Evolutionary conservation across 2,888 invertebrate species (phyloP).

Genomic region (Dioctria rufipes): DNA sequence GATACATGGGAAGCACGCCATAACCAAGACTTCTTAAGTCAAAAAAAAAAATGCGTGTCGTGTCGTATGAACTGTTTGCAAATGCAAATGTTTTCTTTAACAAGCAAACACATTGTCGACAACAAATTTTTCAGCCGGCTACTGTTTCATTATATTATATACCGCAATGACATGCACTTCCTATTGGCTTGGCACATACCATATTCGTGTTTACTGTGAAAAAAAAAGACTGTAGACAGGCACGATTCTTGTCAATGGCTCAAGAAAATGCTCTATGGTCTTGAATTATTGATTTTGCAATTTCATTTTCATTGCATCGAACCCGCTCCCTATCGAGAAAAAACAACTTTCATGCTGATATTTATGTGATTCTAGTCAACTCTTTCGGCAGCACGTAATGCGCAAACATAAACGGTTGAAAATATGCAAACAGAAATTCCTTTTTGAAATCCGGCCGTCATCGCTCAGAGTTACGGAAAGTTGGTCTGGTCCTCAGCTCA

Average conservation of each 20-base stretch:
- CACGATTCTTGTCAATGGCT: conserved; percentile 26
- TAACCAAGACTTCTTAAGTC: background rate
- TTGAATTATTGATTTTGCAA: conserved; percentile 52
- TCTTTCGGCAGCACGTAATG: conserved; percentile 22
- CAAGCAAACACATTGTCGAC: conserved; percentile 14
- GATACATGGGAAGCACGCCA: background rate
- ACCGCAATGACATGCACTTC: conserved; percentile 14
- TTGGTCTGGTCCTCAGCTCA: background rate
- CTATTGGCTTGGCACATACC: conserved; percentile 24
- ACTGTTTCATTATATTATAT: conserved; percentile 10
- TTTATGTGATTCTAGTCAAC: conserved; percentile 39
- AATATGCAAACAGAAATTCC: conserved; percentile 39
- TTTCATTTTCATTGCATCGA: conserved; percentile 1
- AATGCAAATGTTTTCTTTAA: conserved; percentile 14
- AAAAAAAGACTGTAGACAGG: conserved; percentile 24
- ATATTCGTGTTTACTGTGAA: background rate
- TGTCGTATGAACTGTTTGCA: background rate
- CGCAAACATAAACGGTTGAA: conserved; percentile 34
- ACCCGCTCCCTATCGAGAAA: background rate
- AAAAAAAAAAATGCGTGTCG: conserved; percentile 3
- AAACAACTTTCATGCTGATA: conserved; percentile 25
- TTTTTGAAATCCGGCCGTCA: conserved; percentile 11
- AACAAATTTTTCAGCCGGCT: conserved; percentile 12
- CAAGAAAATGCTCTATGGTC: conserved; percentile 31
- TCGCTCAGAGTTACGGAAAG: conserved; percentile 11